Evolutionary conservation across 2,113 vertebrate genomes (phyloP).

Genomic region (Chaenogobius annularis): DNA sequence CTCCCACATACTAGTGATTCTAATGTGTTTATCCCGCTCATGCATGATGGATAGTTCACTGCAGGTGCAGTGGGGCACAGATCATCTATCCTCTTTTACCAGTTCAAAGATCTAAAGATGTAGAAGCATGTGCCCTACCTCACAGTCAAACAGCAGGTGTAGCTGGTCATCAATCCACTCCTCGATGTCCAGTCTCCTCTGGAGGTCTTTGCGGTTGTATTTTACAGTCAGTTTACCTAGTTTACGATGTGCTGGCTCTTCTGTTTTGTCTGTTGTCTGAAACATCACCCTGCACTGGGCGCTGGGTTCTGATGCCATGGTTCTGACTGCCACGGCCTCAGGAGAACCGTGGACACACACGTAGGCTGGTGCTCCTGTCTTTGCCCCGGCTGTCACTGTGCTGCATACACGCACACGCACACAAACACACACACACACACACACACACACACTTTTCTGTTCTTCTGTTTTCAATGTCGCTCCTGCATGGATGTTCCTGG

Average conservation of each 20-base stretch:
- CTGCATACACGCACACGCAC: slow-evolving; percentile 15
- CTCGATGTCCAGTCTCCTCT: slow-evolving; percentile 92
- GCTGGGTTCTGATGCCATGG: slow-evolving; percentile 82
- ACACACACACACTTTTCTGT: slow-evolving; percentile 25
- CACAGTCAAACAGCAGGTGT: slow-evolving; percentile 90
- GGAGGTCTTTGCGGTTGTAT: slow-evolving; percentile 92
- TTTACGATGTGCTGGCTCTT: slow-evolving; percentile 81
- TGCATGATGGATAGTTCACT: slow-evolving; percentile 28
- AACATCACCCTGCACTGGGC: slow-evolving; percentile 87
- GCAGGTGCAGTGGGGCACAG: slow-evolving; percentile 8
- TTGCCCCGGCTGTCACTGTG: slow-evolving; percentile 18
- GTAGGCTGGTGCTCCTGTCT: slow-evolving; percentile 21
- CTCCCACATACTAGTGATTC: slow-evolving; percentile 20
- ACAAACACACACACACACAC: not conserved
- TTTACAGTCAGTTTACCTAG: slow-evolving; percentile 92
- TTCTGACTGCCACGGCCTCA: slow-evolving; percentile 69
- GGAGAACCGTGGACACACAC: slow-evolving; percentile 64
- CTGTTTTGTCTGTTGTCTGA: slow-evolving; percentile 78
- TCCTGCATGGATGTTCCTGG: slow-evolving; percentile 50
- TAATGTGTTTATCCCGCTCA: slow-evolving; percentile 17
- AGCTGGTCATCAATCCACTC: slow-evolving; percentile 91
- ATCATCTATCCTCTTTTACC: slow-evolving; percentile 19
- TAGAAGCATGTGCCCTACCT: slow-evolving; percentile 75
- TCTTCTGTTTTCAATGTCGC: slow-evolving; percentile 18
- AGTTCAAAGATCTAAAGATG: slow-evolving; percentile 6